Evolutionary conservation across 2,888 invertebrate species (phyloP), one percentile per base, ranked within the genome.

Genomic region (Pseudococcus jackbeardsleyi): DNA sequence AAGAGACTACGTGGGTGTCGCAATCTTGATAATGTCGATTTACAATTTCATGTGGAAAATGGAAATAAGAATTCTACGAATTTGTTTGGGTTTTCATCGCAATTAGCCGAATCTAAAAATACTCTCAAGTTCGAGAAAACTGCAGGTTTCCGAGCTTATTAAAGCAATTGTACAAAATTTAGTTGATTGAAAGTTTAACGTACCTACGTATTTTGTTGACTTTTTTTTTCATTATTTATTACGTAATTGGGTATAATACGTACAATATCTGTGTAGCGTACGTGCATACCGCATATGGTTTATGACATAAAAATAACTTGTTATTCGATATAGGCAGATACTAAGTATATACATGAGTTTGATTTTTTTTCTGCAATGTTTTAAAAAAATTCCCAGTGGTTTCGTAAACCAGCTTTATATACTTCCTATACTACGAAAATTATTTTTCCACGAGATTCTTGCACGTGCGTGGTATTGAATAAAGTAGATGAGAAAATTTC

Each of bases 131-230:
- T 15, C 15, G 48, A 50, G 48, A 59, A 59, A 17, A n/a, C n/a
- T 59, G n/a, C 59, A 59, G 59, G 59, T 59, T 59, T 1, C 59
- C 59, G n/a, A 59, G 59, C 22, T 64, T 64, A 64, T 64, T 64
- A 64, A 64, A 12, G 22, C 22, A 22, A 64, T 22, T 22, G 64
- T 22, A 22, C 22, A 22, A 11, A 19, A 9, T 64, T 64, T 12
- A 9, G 3, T 64, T 9, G 64, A 64, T 22, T 64, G 22, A 64
- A 64, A 11, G 22, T 19, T 64, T 64, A 22, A 19, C 19, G n/a
- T n/a, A 59, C 6, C n/a, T 59, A 6, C 12, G 15, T 54, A n/a
- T 11, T 59, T 64, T 64, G 64, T 64, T 64, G 64, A 22, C 11
- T 64, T 64, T 22, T 64, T 64, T 42, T 8, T 42, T 42, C 9